A percentile compares a stretch with the other conserved stretches of the same genome.
phyloP scores from a whole-genome alignment of 2,797 vertebrate genomes.

The Betta splendens region DNA sequence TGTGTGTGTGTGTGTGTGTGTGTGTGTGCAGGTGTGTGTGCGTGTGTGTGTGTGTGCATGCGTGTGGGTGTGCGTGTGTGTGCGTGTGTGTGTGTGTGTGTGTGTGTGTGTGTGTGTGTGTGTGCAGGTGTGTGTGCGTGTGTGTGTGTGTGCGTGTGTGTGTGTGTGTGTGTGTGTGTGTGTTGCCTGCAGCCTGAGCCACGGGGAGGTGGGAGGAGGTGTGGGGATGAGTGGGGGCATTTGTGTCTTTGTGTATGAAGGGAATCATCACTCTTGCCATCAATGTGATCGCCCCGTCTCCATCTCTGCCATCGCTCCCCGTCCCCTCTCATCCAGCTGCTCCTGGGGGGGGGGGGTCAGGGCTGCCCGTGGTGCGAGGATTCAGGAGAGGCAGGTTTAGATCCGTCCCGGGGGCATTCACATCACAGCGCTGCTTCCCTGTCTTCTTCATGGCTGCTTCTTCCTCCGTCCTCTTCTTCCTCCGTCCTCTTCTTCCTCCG shows the following conservation, averaged over 20 bases:
- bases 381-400: slow-evolving; percentile 73
- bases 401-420: slow-evolving; percentile 65
- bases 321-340: slow-evolving; percentile 30
- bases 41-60: slow-evolving; percentile 26
- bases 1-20: slow-evolving; percentile 52
- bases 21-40: slow-evolving; percentile 47
- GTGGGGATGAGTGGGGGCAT: slow-evolving; percentile 59
- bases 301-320: slow-evolving; percentile 43
- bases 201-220: slow-evolving; percentile 63
- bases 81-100: slow-evolving; percentile 48
- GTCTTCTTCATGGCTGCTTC: slow-evolving; percentile 30
- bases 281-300: slow-evolving; percentile 56
- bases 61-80: slow-evolving; percentile 42
- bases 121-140: slow-evolving; percentile 46
- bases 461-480: no score
- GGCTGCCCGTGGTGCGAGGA: slow-evolving; percentile 57
- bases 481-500: slow-evolving; percentile 27
- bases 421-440: slow-evolving; percentile 54
- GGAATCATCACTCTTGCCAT: slow-evolving; percentile 77
- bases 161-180: slow-evolving; percentile 48
- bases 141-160: slow-evolving; percentile 30
- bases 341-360: slow-evolving; percentile 19
- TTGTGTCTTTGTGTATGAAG: slow-evolving; percentile 63
- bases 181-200: slow-evolving; percentile 64
- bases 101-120: slow-evolving; percentile 29